Evolutionary conservation across 2,113 vertebrate species (phyloP).

Genomic region (Abramis brama): DNA sequence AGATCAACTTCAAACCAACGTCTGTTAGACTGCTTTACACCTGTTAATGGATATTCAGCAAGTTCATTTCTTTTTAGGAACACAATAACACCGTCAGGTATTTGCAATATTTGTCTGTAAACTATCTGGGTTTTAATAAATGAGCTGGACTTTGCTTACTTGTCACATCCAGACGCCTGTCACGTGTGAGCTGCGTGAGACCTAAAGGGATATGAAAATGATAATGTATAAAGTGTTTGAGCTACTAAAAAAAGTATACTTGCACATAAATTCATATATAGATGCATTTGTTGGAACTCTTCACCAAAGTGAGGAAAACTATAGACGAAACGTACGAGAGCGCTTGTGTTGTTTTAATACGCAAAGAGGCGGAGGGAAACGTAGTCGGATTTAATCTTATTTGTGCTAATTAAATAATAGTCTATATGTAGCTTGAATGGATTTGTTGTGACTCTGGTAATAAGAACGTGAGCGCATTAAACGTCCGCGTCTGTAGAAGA

Average conservation of each 20-base stretch:
- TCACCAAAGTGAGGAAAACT: background rate
- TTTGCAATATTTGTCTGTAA: conserved; percentile 46
- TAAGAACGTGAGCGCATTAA: background rate
- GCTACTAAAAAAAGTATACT: background rate
- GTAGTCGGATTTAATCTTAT: background rate
- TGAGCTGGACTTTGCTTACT: background rate
- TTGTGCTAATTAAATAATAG: background rate
- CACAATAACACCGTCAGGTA: conserved; percentile 49
- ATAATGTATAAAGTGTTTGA: background rate
- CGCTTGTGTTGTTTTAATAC: conserved; percentile 6
- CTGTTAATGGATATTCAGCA: conserved; percentile 27
- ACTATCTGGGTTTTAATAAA: conserved; percentile 28
- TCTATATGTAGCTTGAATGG: background rate
- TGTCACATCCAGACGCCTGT: background rate
- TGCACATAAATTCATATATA: background rate
- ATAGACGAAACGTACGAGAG: background rate
- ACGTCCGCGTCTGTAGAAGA: background rate
- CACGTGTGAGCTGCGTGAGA: background rate
- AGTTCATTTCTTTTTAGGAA: conserved; percentile 39
- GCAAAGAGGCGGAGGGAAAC: background rate
- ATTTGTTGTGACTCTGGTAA: background rate
- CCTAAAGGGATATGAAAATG: background rate
- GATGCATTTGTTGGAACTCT: background rate
- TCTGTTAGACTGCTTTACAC: background rate
- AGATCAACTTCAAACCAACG: background rate